Base-by-base conservation (phyloP, 2,888 invertebrate species). In the Chaitophorus viminalis region DNA sequence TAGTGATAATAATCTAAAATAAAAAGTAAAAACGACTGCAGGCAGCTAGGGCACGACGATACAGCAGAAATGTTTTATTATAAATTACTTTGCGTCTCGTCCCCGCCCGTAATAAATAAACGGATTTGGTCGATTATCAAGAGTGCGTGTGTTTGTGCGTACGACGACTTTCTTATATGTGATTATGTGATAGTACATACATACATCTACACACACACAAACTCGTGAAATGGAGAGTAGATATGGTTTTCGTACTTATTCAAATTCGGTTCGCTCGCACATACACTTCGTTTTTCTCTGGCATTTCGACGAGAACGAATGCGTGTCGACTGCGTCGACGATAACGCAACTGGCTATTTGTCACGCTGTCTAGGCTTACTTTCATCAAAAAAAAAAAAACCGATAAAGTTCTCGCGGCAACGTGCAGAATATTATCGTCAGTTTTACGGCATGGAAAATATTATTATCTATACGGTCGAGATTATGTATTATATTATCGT, bases 71-170 rank as follows among this genome's bases (percentile, higher is more conserved):
- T 14, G 14, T 46, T 14, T 0, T 74, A 74, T 75, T 39, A 75
- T 68, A 68, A 68, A 68, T 68, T 68, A 68, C 29, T 68, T 25
- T 8, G 68, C n/a, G 68, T 21, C 29, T 29, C 31, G 4, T n/a
- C 21, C 18, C 29, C 25, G 5, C 17, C 21, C 29, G 39, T 36
- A 70, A 81, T 81, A 81, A 81, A 81, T 81, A 81, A 81, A 81
- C 81, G 81, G 81, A 81, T 81, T 81, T 81, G 81, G 39, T 68
- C 81, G 81, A 70, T 81, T 68, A 81, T 81, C 29, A 33, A 60
- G 0, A 8, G 25, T 60, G n/a, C 33, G 79, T 21, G 52, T 25
- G 17, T 17, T 33, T 39, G 54, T 60, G 60, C 14, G 33, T 18
- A 21, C 25, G 33, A 18, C 33, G 60, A 60, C 60, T 60, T 78